Conservation (phyloP, 1,140 invertebrate species). For the Metopolophium dirhodum region DNA sequence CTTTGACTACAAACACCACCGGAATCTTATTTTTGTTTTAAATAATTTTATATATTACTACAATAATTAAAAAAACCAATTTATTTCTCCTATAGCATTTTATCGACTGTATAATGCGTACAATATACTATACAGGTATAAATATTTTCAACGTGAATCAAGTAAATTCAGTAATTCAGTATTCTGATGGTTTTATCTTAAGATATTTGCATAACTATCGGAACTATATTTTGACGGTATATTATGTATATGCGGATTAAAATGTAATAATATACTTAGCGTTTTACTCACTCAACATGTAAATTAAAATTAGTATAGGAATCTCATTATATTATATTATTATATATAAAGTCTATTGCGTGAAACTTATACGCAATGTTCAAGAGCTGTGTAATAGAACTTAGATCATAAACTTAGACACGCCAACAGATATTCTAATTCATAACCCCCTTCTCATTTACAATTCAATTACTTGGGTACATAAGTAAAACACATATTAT, state of each 20-base stretch:
- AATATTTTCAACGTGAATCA: neutral
- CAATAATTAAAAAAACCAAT: neutral
- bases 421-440: conserved; percentile 28
- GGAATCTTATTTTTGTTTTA: neutral
- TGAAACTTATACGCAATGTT: neutral
- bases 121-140: neutral
- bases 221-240: neutral
- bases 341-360: neutral
- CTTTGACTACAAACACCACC: neutral
- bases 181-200: neutral
- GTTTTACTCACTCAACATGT: neutral
- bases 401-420: conserved; percentile 16
- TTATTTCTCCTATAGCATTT: neutral
- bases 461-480: conserved; percentile 40
- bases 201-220: neutral
- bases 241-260: neutral
- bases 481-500: conserved; percentile 5
- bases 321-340: neutral
- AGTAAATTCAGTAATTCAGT: neutral
- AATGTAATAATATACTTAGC: neutral
- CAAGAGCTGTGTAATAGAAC: conserved; percentile 26
- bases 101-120: neutral
- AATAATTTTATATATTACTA: neutral
- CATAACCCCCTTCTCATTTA: conserved; percentile 39
- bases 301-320: neutral